phyloP scores from a whole-genome alignment of 2,888 invertebrate species.

The Agonopterix arenella region DNA sequence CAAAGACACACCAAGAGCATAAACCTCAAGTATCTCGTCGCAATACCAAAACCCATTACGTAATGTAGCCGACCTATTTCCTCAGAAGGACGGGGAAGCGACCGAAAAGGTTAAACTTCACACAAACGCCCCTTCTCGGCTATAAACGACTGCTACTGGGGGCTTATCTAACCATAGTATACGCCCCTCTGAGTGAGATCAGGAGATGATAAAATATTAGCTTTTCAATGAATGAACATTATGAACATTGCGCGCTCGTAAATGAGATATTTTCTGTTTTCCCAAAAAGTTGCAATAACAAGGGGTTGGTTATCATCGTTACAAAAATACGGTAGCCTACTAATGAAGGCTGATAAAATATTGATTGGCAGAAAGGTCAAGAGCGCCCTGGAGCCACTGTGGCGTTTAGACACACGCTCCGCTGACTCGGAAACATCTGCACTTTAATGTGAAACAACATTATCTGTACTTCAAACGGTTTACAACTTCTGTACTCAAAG shows the following conservation, averaged over 20 bases:
- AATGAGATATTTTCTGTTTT: too few species aligned
- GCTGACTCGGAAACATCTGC: constrained; percentile 40
- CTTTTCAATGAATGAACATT: constrained; percentile 1
- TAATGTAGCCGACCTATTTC: constrained; percentile 48
- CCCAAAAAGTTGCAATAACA: too few species aligned
- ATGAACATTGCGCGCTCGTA: background rate
- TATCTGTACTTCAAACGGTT: background rate
- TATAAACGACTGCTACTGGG: constrained; percentile 5
- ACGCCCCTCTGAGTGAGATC: constrained; percentile 18
- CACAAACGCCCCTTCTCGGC: constrained; percentile 30
- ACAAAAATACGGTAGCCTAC: too few species aligned
- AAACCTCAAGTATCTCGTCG: constrained; percentile 15
- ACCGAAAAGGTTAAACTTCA: constrained; percentile 46
- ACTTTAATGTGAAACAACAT: constrained; percentile 13
- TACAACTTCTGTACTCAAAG: too few species aligned
- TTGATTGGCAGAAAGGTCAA: constrained; percentile 30
- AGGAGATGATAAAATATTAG: constrained; percentile 26
- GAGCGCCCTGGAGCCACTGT: too few species aligned
- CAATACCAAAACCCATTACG: constrained; percentile 40
- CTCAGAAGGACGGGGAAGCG: constrained; percentile 19
- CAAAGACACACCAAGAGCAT: constrained; percentile 12
- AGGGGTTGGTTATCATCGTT: too few species aligned
- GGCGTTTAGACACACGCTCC: constrained; percentile 27
- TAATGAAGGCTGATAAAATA: constrained; percentile 5
- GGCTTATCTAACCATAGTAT: constrained; percentile 26